Base-by-base conservation (phyloP, 2,113 vertebrate genomes). In the Malaclemys terrapin region DNA sequence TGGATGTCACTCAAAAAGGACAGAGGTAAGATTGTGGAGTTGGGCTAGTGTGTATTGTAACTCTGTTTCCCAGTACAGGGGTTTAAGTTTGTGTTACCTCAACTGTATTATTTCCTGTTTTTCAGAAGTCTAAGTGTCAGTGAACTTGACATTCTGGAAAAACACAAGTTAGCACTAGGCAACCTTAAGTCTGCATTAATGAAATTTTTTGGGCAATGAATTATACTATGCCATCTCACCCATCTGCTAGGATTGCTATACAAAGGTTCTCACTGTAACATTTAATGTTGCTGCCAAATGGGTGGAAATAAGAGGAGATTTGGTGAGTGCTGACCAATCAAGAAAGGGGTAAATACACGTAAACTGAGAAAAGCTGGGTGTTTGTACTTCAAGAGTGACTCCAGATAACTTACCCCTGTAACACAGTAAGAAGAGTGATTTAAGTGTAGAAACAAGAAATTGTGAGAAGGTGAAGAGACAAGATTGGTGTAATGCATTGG, bases 371-470 rank as follows among this genome's bases (percentile, higher is more conserved):
- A 8, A 84, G 56, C 16, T 62, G 56, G 38, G 38, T 0, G 3
- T 17, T 4, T 4, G 0, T 19, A 14, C 38, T 84, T 13, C 1
- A 8, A 69, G 56, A 20, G 85, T 4, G 53, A 7, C 25, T 56
- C 59, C 17, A 0, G 0, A 42, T 45, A 0, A 0, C 11, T 82
- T 25, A 42, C 5, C 54, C 45, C 19, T 5, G 14, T 7, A 92
- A 59, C 0, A 1, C 11, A 31, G 19, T 59, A 53, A 45, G 20
- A 59, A 50, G 57, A 10, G 1, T 80, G 19, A 1, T 2, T 80
- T 25, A 29, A 29, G 9, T 29, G 29, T 53, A 4, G 24, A 75
- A 65, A 14, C 1, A 31, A 50, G 72, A 52, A 38, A 53, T 62
- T 0, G 0, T 0, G 0, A 88, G 49, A 38, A 11, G 45, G 10